Base-by-base conservation (phyloP, 2,888 invertebrate genomes). In the Netelia inedita region DNA sequence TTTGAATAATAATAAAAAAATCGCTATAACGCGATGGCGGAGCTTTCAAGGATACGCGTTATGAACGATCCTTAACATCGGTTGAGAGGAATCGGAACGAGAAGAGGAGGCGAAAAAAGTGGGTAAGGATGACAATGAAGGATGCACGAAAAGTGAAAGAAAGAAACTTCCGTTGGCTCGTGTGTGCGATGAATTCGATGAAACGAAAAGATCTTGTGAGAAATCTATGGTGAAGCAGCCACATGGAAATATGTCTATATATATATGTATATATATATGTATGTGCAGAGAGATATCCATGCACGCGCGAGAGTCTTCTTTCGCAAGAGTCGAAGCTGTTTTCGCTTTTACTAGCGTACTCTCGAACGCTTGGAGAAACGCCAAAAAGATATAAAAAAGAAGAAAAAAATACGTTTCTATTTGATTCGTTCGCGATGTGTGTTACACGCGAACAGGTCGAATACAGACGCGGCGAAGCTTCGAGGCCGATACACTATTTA, bases 171-270 rank as follows among this genome's bases (percentile, higher is more conserved):
- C 75, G 75, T 71, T 78, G 76, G 59, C 28, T 53, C 16, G 73
- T 63, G 63, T 28, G n/a, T 53, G 43, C 71, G 71, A 16, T 16
- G 65, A 82, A 74, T 74, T 76, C 63, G 65, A 79, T 72, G 72
- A 85, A 82, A 76, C 61, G 43, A 59, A 82, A 85, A 85, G 73
- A 68, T 46, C 46, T 79, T 43, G 46, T 16, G 41, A n/a, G 43
- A 50, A 28, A 53, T 53, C 35, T 23, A 10, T 57, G n/a, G 19
- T 57, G n/a, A 19, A 9, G 35, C 6, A 35, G 35, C 53, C 19
- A 14, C 35, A 21, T 35, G 23, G 16, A 28, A 46, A 46, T 19
- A 46, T 21, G n/a, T n/a, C n/a, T n/a, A 28, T 28, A 16, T 61
- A 28, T 53, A 53, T 53, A n/a, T n/a, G 35, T 1, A 53, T 5